A percentile compares a stretch with the other conserved stretches of the same genome.
phyloP scores from a whole-genome alignment of 2,888 invertebrate genomes.

The Thelaira solivaga region DNA sequence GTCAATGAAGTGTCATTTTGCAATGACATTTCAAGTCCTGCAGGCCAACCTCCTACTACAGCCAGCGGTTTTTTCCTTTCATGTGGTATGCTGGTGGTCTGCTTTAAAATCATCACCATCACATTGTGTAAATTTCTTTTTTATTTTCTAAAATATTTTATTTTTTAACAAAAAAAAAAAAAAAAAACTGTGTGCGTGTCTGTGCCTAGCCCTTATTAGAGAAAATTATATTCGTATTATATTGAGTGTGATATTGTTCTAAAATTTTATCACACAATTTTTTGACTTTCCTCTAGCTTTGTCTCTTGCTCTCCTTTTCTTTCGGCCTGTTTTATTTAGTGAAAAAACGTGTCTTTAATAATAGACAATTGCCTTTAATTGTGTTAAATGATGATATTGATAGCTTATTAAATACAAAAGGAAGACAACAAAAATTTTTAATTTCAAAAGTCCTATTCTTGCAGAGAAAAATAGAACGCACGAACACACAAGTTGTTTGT shows the following conservation, averaged over 20 bases:
- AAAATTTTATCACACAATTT: constrained; percentile 38
- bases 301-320: not conserved
- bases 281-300: constrained; percentile 22
- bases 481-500: constrained; percentile 42
- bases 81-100: constrained; percentile 59
- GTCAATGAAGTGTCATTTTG: constrained; percentile 65
- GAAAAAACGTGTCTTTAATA: constrained; percentile 49
- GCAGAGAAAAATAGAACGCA: not conserved
- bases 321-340: not conserved
- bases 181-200: not conserved
- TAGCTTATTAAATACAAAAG: constrained; percentile 56
- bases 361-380: constrained; percentile 71
- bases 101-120: constrained; percentile 10
- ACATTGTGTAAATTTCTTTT: constrained; percentile 8
- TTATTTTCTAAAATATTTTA: constrained; percentile 14
- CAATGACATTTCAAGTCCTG: constrained; percentile 57
- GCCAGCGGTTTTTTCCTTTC: constrained; percentile 40
- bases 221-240: constrained; percentile 74
- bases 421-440: not conserved
- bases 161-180: too few species aligned
- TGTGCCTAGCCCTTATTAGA: constrained; percentile 40
- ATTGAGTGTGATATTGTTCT: constrained; percentile 66
- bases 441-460: constrained; percentile 1
- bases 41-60: constrained; percentile 45
- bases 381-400: constrained; percentile 69